These are phyloP conservation scores for Hassar affinis DNA, from an alignment of 2,113 vertebrate species.

Conservation along the genomic window DNA sequence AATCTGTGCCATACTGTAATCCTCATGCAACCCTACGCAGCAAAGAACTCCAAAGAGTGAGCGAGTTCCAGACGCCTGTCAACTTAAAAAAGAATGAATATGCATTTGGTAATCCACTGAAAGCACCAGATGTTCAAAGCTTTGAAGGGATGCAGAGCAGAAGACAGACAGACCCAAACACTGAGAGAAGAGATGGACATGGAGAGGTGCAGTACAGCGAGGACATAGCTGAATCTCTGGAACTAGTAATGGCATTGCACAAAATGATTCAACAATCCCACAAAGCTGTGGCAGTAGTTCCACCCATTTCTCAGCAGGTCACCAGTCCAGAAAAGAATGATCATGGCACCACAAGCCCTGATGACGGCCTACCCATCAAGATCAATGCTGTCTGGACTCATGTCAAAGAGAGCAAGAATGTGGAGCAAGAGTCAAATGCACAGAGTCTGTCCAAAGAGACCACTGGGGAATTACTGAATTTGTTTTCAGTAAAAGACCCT, in stretches of 20 bases:
- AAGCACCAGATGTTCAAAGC: not conserved
- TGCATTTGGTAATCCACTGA: not conserved
- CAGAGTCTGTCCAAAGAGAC: not conserved
- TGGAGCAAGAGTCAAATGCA: not conserved
- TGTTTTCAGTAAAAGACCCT: not conserved
- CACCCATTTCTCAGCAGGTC: conserved; percentile 50
- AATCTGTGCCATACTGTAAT: not conserved
- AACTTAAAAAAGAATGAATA: not conserved
- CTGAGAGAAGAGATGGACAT: not conserved
- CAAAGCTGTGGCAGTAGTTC: conserved; percentile 54
- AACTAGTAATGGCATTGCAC: conserved; percentile 7
- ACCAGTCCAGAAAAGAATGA: not conserved
- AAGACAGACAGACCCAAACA: not conserved
- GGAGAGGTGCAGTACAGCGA: not conserved
- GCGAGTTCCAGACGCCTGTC: not conserved
- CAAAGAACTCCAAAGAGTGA: not conserved
- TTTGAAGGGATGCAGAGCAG: not conserved
- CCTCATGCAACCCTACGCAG: not conserved
- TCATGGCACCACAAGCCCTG: not conserved
- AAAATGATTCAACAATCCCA: conserved; percentile 5
- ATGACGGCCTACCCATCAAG: conserved; percentile 29
- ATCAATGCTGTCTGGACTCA: conserved; percentile 31
- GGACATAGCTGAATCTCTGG: conserved; percentile 14
- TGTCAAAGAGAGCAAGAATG: not conserved
- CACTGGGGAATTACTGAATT: not conserved